phyloP scores from a whole-genome alignment of 1,140 invertebrate genomes.

The Megathymus violae region DNA sequence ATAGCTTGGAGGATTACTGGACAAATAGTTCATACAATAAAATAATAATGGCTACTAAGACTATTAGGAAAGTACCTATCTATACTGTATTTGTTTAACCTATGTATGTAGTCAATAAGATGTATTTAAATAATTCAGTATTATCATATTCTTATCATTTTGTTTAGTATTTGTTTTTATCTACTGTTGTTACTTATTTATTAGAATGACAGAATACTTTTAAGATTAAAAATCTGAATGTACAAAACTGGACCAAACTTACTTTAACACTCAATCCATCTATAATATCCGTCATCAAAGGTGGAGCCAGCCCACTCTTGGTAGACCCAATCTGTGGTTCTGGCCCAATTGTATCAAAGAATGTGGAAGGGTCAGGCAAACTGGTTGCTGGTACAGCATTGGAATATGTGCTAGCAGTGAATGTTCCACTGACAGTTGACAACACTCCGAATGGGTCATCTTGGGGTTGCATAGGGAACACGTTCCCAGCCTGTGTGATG shows the following conservation, averaged over 20 bases:
- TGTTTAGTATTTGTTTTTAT: too few species aligned
- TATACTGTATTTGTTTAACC: too few species aligned
- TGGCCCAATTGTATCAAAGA: conserved; percentile 79
- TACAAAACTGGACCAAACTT: conserved; percentile 15
- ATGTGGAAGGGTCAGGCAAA: conserved; percentile 78
- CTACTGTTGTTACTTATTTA: too few species aligned
- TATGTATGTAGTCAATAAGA: too few species aligned
- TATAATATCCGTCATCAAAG: conserved; percentile 61
- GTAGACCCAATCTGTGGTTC: conserved; percentile 58
- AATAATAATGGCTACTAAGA: too few species aligned
- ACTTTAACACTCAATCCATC: conserved; percentile 67
- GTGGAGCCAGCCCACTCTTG: conserved; percentile 47
- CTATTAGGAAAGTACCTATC: too few species aligned
- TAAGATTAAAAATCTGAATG: too few species aligned
- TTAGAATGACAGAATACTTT: too few species aligned
- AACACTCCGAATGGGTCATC: conserved; percentile 63
- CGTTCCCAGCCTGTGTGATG: conserved; percentile 52
- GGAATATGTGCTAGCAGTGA: conserved; percentile 22
- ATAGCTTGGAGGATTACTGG: too few species aligned
- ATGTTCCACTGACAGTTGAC: conserved; percentile 64
- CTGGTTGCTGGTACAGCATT: conserved; percentile 60
- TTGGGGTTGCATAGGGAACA: conserved; percentile 49
- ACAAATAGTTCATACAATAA: too few species aligned
- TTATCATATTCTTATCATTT: too few species aligned
- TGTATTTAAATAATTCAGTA: too few species aligned